phyloP scores from a whole-genome alignment of 2,797 vertebrate genomes.

The Chlorospingus semifuscus region DNA sequence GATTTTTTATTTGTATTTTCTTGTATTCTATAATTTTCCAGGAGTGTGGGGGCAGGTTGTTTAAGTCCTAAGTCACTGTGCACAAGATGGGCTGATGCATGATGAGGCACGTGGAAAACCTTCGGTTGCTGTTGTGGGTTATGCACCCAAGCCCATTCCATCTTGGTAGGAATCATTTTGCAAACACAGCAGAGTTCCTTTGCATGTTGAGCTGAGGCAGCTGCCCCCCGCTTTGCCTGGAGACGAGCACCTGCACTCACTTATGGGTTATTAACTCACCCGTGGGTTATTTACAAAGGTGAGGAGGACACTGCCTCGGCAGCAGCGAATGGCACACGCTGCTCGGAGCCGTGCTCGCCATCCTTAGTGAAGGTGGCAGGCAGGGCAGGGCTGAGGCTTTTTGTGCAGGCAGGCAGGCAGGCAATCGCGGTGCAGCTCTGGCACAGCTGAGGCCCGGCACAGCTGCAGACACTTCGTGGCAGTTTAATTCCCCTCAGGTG shows the following conservation, averaged over 20 bases:
- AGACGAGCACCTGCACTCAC: not conserved
- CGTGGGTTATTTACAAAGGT: not conserved
- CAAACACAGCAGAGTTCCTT: not conserved
- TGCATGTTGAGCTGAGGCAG: not conserved
- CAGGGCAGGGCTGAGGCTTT: not conserved
- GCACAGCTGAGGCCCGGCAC: not conserved
- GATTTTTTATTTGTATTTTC: not conserved
- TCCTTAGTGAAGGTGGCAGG: not conserved
- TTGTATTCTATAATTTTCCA: not conserved
- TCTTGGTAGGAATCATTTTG: not conserved
- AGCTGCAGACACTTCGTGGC: accelerated
- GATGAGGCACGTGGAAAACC: not conserved
- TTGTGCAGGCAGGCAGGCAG: accelerated
- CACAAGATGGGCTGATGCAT: not conserved
- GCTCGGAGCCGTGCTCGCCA: accelerated
- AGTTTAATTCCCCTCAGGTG: not conserved
- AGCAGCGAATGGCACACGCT: accelerated
- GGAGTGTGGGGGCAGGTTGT: not conserved
- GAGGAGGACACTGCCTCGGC: not conserved
- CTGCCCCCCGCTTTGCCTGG: not conserved
- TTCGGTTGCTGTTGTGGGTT: not conserved
- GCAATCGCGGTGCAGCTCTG: accelerated
- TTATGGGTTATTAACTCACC: not conserved
- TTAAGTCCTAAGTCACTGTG: not conserved
- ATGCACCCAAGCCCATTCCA: too few relatives aligned